Conservation (phyloP, 1,140 invertebrate species). For the Heliconius nattereri region DNA sequence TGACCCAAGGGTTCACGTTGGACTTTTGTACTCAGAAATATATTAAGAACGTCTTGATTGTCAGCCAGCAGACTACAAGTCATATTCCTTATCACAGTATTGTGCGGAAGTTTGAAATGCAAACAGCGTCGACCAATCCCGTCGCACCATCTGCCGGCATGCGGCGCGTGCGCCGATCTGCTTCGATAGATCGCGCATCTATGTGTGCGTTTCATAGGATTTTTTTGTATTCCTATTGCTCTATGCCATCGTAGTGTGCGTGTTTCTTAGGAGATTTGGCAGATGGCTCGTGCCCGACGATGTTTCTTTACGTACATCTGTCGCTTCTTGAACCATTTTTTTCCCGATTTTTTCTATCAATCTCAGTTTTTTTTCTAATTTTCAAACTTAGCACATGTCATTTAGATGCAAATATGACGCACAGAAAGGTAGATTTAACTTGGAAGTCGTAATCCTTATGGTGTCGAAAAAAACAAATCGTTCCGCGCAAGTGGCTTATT, state of each 20-base stretch:
- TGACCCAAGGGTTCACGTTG: not conserved
- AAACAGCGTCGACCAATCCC: slow-evolving; percentile 70
- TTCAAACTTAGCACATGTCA: slow-evolving; percentile 65
- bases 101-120: slow-evolving; percentile 70
- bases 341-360: slow-evolving; percentile 59
- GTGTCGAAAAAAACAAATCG: slow-evolving; percentile 73
- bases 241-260: slow-evolving; percentile 54
- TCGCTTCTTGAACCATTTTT: slow-evolving; percentile 62
- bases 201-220: slow-evolving; percentile 51
- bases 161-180: slow-evolving; percentile 70
- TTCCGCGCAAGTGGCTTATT: slow-evolving; percentile 47
- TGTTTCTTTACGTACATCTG: slow-evolving; percentile 77
- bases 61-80: slow-evolving; percentile 49
- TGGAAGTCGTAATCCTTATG: slow-evolving; percentile 65
- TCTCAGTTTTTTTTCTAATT: slow-evolving; percentile 59
- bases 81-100: slow-evolving; percentile 68
- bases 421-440: slow-evolving; percentile 60
- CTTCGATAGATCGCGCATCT: slow-evolving; percentile 60
- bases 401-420: slow-evolving; percentile 74
- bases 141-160: slow-evolving; percentile 63
- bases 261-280: slow-evolving; percentile 75
- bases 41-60: slow-evolving; percentile 51
- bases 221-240: slow-evolving; percentile 39
- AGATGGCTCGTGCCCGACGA: slow-evolving; percentile 75
- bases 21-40: slow-evolving; percentile 42